A percentile compares a stretch with the other conserved stretches of the same genome.
These are phyloP conservation scores for Chrosomus eos DNA, from an alignment of 2,797 vertebrate species.

Conservation along the genomic window DNA sequence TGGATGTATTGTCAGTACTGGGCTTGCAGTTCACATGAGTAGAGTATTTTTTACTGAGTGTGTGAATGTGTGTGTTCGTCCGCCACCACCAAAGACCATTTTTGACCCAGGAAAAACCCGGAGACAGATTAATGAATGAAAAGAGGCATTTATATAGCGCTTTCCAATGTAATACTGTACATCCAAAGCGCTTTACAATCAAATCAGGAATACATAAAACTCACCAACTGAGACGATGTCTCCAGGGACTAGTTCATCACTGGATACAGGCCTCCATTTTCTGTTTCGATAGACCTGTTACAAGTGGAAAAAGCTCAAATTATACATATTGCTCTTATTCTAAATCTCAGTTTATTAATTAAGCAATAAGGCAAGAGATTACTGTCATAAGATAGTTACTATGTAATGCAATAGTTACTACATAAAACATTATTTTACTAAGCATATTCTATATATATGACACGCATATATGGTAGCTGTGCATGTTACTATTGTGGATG, in stretches of 20 bases:
- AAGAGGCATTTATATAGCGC: too few species aligned
- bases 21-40: not conserved
- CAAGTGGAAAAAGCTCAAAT: not conserved
- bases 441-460: not conserved
- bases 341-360: not conserved
- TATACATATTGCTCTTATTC: not conserved
- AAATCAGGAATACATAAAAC: slow-evolving; percentile 27
- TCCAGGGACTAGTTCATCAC: slow-evolving; percentile 92
- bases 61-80: not conserved
- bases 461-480: not conserved
- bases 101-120: not conserved
- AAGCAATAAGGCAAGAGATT: not conserved
- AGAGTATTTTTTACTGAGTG: not conserved
- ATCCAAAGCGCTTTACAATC: too few species aligned
- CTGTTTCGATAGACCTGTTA: slow-evolving; percentile 92
- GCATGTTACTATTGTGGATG: not conserved
- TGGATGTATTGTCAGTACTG: not conserved
- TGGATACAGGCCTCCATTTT: slow-evolving; percentile 95
- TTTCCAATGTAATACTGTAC: too few species aligned
- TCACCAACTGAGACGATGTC: slow-evolving; percentile 93
- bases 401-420: not conserved
- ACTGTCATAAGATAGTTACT: not conserved
- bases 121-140: not conserved
- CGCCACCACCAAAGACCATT: not conserved
- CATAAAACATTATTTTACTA: not conserved